These are phyloP conservation scores for Scelioninae gen. 1 DNA, from an alignment of 2,888 invertebrate species.

Conservation along the genomic window DNA sequence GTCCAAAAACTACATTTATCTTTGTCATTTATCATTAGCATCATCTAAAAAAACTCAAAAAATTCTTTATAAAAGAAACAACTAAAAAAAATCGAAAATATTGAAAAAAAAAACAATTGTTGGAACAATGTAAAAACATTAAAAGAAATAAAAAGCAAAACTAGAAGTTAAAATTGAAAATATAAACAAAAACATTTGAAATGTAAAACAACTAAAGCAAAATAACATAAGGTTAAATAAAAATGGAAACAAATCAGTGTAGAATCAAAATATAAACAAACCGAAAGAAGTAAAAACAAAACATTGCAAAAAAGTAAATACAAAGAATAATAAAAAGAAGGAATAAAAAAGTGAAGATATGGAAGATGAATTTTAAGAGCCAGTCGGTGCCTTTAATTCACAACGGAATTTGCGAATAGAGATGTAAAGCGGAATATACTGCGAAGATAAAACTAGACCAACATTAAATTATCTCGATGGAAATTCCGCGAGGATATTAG, in stretches of 20 bases:
- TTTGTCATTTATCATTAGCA: not conserved
- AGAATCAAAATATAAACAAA: not conserved
- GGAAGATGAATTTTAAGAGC: not conserved
- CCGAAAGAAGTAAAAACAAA: not conserved
- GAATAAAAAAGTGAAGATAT: not conserved
- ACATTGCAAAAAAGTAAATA: not conserved
- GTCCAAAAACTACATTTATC: not conserved
- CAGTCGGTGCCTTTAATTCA: conserved; percentile 1
- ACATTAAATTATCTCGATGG: conserved; percentile 22
- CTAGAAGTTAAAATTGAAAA: too few species aligned
- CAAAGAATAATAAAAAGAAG: not conserved
- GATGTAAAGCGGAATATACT: conserved; percentile 10
- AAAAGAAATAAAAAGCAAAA: too few species aligned
- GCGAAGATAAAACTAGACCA: conserved; percentile 15
- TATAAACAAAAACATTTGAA: too few species aligned
- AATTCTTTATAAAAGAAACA: too few species aligned
- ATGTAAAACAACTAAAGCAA: too few species aligned
- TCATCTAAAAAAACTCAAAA: too few species aligned
- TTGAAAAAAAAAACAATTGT: too few species aligned
- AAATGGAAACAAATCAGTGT: too few species aligned
- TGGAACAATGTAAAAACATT: too few species aligned
- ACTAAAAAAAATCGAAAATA: too few species aligned
- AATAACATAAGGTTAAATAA: too few species aligned
- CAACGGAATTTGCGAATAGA: conserved; percentile 9
- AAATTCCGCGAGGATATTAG: conserved; percentile 20